Conservation (phyloP, 2,888 invertebrate species). For the Aleiodes leptofemur region DNA sequence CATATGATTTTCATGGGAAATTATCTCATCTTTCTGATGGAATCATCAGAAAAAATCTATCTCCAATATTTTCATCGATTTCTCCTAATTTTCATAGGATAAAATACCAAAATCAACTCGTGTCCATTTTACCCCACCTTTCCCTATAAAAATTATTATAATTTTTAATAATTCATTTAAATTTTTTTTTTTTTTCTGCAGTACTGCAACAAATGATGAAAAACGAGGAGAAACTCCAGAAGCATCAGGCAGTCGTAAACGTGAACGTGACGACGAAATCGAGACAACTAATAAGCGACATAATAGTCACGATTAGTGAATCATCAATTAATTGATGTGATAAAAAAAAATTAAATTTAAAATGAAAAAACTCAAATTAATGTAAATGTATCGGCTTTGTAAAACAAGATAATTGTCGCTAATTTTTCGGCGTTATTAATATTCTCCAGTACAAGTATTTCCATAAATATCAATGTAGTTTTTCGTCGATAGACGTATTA, state of each 20-base stretch:
- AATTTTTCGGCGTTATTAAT: conserved; percentile 17
- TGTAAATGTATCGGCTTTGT: conserved; percentile 16
- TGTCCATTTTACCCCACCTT: no score
- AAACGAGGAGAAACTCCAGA: conserved; percentile 45
- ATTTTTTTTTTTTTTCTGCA: neutral
- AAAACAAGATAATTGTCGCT: conserved; percentile 13
- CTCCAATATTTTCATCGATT: no score
- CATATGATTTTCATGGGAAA: no score
- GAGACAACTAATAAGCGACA: conserved; percentile 66
- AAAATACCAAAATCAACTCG: no score
- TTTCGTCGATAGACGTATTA: conserved; percentile 7
- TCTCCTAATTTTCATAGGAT: no score
- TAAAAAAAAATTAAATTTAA: neutral
- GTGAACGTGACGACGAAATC: conserved; percentile 65
- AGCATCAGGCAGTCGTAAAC: conserved; percentile 62
- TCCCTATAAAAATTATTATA: no score
- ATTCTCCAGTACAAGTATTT: conserved; percentile 31
- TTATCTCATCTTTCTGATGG: no score
- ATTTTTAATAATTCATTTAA: neutral
- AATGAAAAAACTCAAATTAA: conserved; percentile 10
- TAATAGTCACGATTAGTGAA: conserved; percentile 62
- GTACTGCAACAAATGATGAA: conserved; percentile 35
- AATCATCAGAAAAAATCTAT: no score
- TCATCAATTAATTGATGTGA: conserved; percentile 5
- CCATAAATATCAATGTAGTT: conserved; percentile 25